A percentile compares a stretch with the other conserved stretches of the same genome.
Evolutionary conservation across 2,113 vertebrate species (phyloP).

Genomic region (Solea senegalensis): DNA sequence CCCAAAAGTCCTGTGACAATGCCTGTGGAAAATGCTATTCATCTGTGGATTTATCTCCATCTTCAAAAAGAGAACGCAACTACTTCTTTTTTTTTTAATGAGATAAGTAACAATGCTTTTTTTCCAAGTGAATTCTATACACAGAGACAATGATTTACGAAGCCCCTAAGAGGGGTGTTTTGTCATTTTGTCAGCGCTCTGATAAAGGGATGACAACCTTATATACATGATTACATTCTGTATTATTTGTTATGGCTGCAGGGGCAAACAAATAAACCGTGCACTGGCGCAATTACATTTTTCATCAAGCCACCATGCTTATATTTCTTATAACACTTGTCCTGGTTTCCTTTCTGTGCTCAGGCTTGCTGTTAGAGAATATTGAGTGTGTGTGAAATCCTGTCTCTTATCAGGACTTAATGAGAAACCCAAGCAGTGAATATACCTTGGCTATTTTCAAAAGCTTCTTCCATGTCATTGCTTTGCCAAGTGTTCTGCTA

Average conservation of each 20-base stretch:
- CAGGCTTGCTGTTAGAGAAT: conserved; percentile 46
- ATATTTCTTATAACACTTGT: conserved; percentile 66
- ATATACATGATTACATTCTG: conserved; percentile 78
- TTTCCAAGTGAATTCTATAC: conserved; percentile 42
- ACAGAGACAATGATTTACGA: conserved; percentile 69
- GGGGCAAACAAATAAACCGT: conserved; percentile 77
- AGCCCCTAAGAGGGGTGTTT: conserved; percentile 70
- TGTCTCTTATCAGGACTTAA: conserved; percentile 69
- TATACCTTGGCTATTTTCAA: conserved; percentile 75
- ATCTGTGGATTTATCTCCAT: conserved; percentile 65
- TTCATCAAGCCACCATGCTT: conserved; percentile 68
- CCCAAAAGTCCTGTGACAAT: conserved; percentile 73
- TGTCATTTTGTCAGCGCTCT: conserved; percentile 75
- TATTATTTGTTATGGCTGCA: conserved; percentile 75
- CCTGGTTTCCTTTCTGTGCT: conserved; percentile 52
- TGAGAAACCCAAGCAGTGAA: conserved; percentile 66
- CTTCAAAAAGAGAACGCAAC: conserved; percentile 55
- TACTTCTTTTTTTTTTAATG: conserved; percentile 40
- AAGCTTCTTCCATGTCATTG: conserved; percentile 69
- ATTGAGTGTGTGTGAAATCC: conserved; percentile 43
- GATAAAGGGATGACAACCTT: conserved; percentile 78
- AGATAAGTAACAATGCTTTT: conserved; percentile 67
- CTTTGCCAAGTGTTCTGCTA: conserved; percentile 76
- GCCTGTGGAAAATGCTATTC: conserved; percentile 64
- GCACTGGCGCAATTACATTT: conserved; percentile 76